These are phyloP conservation scores for Mnemiopsis leidyi DNA, from an alignment of 37 sponge, comb jelly and placozoan species.

Conservation along the genomic window DNA sequence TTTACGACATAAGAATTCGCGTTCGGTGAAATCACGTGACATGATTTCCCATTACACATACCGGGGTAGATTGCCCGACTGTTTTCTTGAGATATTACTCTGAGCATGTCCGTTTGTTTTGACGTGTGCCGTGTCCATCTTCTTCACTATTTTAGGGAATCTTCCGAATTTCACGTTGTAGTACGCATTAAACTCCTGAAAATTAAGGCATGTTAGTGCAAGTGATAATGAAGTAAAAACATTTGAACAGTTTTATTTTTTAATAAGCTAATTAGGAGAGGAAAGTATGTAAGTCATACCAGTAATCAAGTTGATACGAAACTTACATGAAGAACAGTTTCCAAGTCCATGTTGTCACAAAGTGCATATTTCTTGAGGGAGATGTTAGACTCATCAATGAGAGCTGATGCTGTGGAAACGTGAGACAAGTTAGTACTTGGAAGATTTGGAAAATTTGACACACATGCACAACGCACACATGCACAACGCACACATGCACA, in stretches of 20 bases:
- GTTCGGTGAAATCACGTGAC: background rate
- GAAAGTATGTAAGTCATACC: too few species aligned
- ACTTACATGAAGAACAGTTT: slow-evolving; percentile 82
- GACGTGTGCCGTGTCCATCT: slow-evolving; percentile 3
- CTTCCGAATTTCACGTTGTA: slow-evolving; percentile 90
- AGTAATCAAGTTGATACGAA: too few species aligned
- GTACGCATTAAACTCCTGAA: slow-evolving; percentile 92
- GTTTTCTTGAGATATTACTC: background rate
- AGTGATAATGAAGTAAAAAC: too few species aligned
- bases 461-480: too few species aligned
- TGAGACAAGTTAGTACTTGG: too few species aligned
- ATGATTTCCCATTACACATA: background rate
- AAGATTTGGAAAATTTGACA: too few species aligned
- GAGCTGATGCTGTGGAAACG: slow-evolving; percentile 19
- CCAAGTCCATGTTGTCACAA: slow-evolving; percentile 96
- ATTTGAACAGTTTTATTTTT: too few species aligned
- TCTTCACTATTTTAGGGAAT: slow-evolving; percentile 81
- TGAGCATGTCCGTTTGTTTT: slow-evolving; percentile 1
- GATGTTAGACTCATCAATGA: slow-evolving; percentile 73
- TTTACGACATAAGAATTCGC: too few species aligned
- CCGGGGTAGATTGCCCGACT: slow-evolving; percentile 48
- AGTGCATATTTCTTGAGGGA: slow-evolving; percentile 73
- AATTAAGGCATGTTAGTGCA: too few species aligned
- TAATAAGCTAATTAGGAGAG: background rate
- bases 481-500: too few species aligned